Percentiles rank a stretch among this genome's conserved stretches.
These are phyloP conservation scores for Rhynchopsitta pachyrhyncha DNA, from an alignment of 2,113 vertebrate species.

Conservation along the genomic window DNA sequence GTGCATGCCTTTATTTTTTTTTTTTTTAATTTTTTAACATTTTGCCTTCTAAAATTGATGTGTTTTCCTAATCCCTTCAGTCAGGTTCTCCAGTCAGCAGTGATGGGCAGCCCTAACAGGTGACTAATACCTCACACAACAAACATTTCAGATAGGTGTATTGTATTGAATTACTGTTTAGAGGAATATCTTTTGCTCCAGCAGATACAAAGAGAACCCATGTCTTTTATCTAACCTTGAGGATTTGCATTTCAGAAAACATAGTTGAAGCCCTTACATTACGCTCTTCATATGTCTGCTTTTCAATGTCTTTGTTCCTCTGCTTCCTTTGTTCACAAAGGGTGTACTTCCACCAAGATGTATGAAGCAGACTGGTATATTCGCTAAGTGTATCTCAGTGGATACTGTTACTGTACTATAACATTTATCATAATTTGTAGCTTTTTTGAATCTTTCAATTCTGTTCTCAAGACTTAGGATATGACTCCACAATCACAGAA, in stretches of 20 bases:
- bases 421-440: not conserved
- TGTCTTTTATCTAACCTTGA: not conserved
- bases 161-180: not conserved
- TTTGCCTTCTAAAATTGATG: not conserved
- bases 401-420: not conserved
- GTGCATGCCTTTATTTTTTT: not conserved
- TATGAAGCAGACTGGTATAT: not conserved
- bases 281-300: not conserved
- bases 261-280: not conserved
- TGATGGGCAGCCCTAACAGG: not conserved
- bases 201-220: not conserved
- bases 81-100: not conserved
- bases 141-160: not conserved
- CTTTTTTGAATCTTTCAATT: not conserved
- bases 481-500: not conserved
- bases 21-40: not conserved
- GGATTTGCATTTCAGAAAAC: not conserved
- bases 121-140: not conserved
- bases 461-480: not conserved
- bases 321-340: not conserved
- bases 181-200: not conserved
- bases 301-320: not conserved
- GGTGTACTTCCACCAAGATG: not conserved
- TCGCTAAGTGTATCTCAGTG: not conserved
- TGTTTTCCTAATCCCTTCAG: not conserved